phyloP scores from a whole-genome alignment of 37 sponge, comb jelly and placozoan genomes.

The Halisarca cf. caerulea region DNA sequence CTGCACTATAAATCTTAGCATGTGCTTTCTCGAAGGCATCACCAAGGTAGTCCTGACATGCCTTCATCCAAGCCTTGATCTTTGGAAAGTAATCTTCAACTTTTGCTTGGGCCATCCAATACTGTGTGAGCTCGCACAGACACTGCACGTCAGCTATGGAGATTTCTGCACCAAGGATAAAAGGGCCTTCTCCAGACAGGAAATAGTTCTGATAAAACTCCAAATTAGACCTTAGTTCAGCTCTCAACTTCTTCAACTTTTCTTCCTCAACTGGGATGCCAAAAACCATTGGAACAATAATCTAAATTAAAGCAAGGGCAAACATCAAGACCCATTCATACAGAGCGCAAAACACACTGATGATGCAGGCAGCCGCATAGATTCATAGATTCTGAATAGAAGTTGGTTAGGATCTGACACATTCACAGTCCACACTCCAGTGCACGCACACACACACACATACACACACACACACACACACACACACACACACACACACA shows the following conservation, averaged over 20 bases:
- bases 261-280: not conserved
- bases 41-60: not conserved
- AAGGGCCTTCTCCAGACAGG: not conserved
- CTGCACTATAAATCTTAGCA: not conserved
- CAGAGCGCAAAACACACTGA: too few relatives aligned
- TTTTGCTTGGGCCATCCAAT: not conserved
- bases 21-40: not conserved
- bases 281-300: not conserved
- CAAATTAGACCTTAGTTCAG: not conserved
- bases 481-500: not conserved
- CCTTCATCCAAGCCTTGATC: constrained; percentile 11
- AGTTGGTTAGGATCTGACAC: too few relatives aligned
- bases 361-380: not conserved
- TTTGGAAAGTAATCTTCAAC: not conserved
- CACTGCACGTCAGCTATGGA: constrained; percentile 23
- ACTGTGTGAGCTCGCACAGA: constrained; percentile 20
- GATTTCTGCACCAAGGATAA: not conserved
- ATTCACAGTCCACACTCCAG: not conserved
- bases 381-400: not conserved
- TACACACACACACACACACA: not conserved
- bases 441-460: not conserved
- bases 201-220: constrained; percentile 1
- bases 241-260: not conserved
- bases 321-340: not conserved
- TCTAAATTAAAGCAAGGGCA: not conserved